Base-by-base conservation (phyloP, 2,888 invertebrate species). In the Campaea margaritaria region DNA sequence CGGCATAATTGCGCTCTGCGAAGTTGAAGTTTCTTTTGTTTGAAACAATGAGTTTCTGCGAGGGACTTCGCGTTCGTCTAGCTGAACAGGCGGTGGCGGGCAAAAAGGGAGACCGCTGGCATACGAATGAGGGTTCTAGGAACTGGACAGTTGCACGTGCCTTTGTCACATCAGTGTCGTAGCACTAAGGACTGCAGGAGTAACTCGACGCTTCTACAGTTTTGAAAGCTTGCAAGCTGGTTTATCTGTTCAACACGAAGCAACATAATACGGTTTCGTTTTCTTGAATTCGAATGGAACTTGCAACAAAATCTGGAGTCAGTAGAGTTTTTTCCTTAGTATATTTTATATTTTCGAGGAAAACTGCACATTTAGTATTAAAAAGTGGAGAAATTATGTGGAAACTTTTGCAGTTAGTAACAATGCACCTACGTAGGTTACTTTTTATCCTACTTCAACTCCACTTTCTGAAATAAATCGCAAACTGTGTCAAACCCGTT, bases 21-120 rank as follows among this genome's bases (percentile, higher is more conserved):
- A 64, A 70, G 68, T 49, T 63, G 52, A 76, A 76, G 72, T 72
- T 77, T 72, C 68, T 72, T 78, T 81, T 80, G 79, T 81, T 72
- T 70, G 67, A 67, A 82, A 79, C 76, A 77, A 79, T 74, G 73
- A 76, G 75, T 79, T 79, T 76, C 70, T 73, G 69, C 65, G 66
- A 75, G 72, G 69, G 70, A 71, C 68, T 71, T 65, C 70, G 73
- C 70, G 72, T 72, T 69, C 69, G 72, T 72, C 71, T 75, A 73
- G 72, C 69, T 49, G 52, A 68, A 71, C 74, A 76, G 70, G 62
- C 67, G 70, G 69, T 70, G 72, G 72, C 66, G 67, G 62, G 65
- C 69, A 68, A 69, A 58, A 64, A 61, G 64, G 54, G 60, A 52
- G 62, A 65, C 58, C 64, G 44, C 50, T 58, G 55, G 75, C 75